Percentiles rank a stretch among this genome's conserved stretches.
These are phyloP conservation scores for Pyrgilauda ruficollis DNA, from an alignment of 2,113 vertebrate species.

Conservation along the genomic window DNA sequence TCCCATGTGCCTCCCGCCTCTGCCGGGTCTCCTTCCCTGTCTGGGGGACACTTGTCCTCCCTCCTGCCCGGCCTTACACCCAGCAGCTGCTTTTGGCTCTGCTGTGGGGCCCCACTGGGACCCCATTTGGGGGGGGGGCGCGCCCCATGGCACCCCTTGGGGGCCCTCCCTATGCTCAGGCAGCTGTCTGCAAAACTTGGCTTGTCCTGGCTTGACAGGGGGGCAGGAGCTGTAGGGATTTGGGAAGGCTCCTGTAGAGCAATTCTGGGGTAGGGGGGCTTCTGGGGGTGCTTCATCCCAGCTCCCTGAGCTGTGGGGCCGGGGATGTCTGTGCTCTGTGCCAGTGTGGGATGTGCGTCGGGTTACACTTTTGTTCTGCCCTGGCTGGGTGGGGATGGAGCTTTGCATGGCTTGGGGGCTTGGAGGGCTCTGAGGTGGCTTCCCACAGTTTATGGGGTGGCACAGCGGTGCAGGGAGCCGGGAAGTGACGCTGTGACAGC, in stretches of 20 bases:
- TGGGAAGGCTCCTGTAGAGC: background rate
- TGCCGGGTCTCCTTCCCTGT: rapidly evolving
- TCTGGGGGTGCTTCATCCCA: background rate
- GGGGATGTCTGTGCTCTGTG: rapidly evolving
- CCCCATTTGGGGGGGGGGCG: background rate
- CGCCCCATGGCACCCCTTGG: background rate
- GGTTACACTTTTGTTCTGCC: background rate
- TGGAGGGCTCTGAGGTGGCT: background rate
- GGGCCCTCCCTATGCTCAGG: background rate
- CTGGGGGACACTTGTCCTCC: background rate
- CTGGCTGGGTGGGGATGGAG: background rate
- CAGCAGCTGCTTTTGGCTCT: background rate
- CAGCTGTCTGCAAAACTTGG: background rate
- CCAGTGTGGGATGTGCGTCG: background rate
- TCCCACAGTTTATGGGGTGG: background rate
- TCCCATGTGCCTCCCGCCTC: rapidly evolving
- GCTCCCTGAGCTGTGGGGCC: rapidly evolving
- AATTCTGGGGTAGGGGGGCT: background rate
- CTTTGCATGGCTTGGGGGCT: background rate
- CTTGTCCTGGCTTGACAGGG: rapidly evolving
- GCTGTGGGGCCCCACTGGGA: background rate
- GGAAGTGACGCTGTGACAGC: rapidly evolving
- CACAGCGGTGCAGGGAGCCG: rapidly evolving
- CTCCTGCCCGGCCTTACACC: background rate
- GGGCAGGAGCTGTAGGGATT: background rate